phyloP scores from a whole-genome alignment of 2,113 vertebrate genomes.

The Panthera tigris region DNA sequence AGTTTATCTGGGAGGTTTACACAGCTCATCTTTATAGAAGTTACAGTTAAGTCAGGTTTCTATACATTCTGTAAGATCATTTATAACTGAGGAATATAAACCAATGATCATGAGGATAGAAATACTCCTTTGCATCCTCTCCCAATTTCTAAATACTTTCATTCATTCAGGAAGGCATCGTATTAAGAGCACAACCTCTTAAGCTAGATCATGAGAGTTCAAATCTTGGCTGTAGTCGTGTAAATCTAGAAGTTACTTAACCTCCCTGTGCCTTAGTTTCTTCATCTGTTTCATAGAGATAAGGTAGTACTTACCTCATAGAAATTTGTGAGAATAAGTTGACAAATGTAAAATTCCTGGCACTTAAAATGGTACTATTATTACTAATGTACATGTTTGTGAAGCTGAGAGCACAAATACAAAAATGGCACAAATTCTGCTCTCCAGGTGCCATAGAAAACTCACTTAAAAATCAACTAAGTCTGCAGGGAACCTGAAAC shows the following conservation, averaged over 20 bases:
- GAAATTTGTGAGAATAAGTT: neutral
- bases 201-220: neutral
- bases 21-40: neutral
- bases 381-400: neutral
- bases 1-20: neutral
- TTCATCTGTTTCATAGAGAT: neutral
- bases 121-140: neutral
- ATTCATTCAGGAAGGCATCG: neutral
- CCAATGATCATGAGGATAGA: neutral
- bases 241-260: neutral
- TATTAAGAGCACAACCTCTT: neutral
- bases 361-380: neutral
- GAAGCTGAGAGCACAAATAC: neutral
- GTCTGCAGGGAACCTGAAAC: neutral
- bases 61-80: neutral
- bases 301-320: neutral
- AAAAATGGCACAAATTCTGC: neutral
- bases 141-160: neutral
- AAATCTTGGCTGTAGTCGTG: neutral
- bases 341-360: neutral
- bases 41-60: neutral
- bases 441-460: neutral
- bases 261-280: neutral
- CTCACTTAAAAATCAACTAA: neutral
- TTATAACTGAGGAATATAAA: neutral